A percentile compares a stretch with the other conserved stretches of the same genome.
Evolutionary conservation across 2,797 vertebrate species (phyloP).

Genomic region (Rhodeus uyekii): DNA sequence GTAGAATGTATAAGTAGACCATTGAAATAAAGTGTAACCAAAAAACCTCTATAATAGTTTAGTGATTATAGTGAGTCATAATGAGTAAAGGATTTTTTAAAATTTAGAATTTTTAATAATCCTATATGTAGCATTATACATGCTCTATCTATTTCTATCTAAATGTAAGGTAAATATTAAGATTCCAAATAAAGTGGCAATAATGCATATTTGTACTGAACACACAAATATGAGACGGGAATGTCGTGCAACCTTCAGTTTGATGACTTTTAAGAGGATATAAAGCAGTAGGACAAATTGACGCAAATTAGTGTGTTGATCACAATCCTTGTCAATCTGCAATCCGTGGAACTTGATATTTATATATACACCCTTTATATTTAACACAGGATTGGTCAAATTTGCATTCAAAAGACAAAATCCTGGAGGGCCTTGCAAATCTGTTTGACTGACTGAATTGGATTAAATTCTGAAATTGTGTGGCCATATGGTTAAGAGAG

Average conservation of each 20-base stretch:
- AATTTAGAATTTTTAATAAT: too few species aligned
- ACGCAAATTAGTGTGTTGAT: not conserved
- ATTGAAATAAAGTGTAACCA: too few species aligned
- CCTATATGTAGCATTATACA: too few species aligned
- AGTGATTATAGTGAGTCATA: too few species aligned
- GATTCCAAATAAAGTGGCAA: not conserved
- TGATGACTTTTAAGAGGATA: not conserved
- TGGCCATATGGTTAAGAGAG: constrained; percentile 10
- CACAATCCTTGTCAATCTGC: not conserved
- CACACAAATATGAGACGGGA: not conserved
- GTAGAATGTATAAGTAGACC: too few species aligned
- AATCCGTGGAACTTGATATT: not conserved
- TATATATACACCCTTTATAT: not conserved
- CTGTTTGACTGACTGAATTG: constrained; percentile 20
- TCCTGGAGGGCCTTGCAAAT: constrained; percentile 15
- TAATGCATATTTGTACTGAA: not conserved
- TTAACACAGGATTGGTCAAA: constrained; percentile 3
- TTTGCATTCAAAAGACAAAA: constrained; percentile 4
- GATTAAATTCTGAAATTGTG: constrained; percentile 23
- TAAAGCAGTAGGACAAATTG: not conserved
- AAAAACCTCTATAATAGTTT: too few species aligned
- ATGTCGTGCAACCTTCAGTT: not conserved
- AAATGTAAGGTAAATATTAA: too few species aligned
- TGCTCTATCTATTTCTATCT: too few species aligned
- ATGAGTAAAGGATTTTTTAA: too few species aligned